Evolutionary conservation across 2,797 vertebrate genomes (phyloP), one percentile per base, ranked within the genome.

Genomic region (Benthosema pterotum): DNA sequence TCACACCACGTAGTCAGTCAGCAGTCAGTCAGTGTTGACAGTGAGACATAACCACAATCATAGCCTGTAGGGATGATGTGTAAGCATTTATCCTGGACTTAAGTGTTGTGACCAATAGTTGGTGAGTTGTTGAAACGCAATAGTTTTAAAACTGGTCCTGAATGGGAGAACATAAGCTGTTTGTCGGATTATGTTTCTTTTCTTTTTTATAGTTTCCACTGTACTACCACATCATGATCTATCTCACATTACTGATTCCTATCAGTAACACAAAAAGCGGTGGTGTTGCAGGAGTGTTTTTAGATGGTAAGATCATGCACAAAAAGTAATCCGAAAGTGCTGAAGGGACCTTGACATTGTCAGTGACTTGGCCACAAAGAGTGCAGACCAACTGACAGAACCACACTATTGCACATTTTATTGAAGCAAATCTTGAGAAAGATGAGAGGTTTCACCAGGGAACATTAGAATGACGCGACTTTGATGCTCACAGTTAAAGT

Each of bases 1-100:
- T 72, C 59, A 59, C 58, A 59, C 60, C 46, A 16, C 17, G 56
- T 18, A 12, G 11, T 57, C 13, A n/a, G 42, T 22, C 43, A 22
- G 14, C 22, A 22, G 22, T 22, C 22, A 22, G 22, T 14, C 60
- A 52, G 52, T 68, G n/a, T n/a, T n/a, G n/a, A n/a, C 59, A 63
- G 72, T 71, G 55, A 60, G 69, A 58, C 65, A 52, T 74, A 76
- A 79, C 83, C 73, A 66, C 71, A 64, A 19, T 67, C 51, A 65
- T 64, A 61, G 67, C 60, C 55, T 25, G 55, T 49, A 49, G 69
- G 0, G 53, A 72, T 64, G 63, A 67, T 47, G 72, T 47, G 72
- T 62, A 57, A 56, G 22, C 11, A 2, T 66, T 70, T 63, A 79
- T 70, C 49, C 17, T 63, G 54, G 65, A 43, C 52, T 28, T 42